Conservation (phyloP, 2,888 invertebrate genomes). For the Cheilosia pagana region DNA sequence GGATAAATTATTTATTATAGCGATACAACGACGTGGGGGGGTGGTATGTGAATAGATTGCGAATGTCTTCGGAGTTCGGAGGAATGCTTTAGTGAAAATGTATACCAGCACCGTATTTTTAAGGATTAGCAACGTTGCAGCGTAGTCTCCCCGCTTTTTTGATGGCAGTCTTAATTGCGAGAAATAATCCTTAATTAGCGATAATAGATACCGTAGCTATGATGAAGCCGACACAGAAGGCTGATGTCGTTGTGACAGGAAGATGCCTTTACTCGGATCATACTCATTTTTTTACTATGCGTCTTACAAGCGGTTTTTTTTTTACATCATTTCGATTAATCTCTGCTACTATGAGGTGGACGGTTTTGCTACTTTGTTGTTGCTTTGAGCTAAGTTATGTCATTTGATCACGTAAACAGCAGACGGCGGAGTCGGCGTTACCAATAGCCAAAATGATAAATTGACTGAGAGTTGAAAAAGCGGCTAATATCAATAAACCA, state of each 20-base stretch:
- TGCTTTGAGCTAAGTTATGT: too few species aligned
- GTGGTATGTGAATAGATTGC: slow-evolving; percentile 50
- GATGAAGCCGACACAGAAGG: neutral
- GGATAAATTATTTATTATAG: slow-evolving; percentile 66
- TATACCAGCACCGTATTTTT: slow-evolving; percentile 25
- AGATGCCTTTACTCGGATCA: neutral
- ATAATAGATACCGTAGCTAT: neutral
- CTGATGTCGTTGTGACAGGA: neutral
- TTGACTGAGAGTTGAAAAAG: too few species aligned
- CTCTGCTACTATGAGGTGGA: too few species aligned
- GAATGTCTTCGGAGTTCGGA: slow-evolving; percentile 21
- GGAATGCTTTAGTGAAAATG: slow-evolving; percentile 10
- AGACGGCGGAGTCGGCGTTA: too few species aligned
- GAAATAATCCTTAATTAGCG: slow-evolving; percentile 47
- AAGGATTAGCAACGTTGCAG: slow-evolving; percentile 38
- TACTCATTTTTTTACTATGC: neutral
- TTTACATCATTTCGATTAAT: too few species aligned
- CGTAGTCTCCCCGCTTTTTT: slow-evolving; percentile 19
- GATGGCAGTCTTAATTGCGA: slow-evolving; percentile 52
- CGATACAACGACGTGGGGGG: slow-evolving; percentile 26
- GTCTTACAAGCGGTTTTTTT: neutral
- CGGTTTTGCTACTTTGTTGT: too few species aligned
- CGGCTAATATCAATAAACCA: too few species aligned
- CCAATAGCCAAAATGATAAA: too few species aligned
- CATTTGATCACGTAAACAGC: too few species aligned